phyloP scores from a whole-genome alignment of 2,113 vertebrate genomes.

The Aphelocoma coerulescens region DNA sequence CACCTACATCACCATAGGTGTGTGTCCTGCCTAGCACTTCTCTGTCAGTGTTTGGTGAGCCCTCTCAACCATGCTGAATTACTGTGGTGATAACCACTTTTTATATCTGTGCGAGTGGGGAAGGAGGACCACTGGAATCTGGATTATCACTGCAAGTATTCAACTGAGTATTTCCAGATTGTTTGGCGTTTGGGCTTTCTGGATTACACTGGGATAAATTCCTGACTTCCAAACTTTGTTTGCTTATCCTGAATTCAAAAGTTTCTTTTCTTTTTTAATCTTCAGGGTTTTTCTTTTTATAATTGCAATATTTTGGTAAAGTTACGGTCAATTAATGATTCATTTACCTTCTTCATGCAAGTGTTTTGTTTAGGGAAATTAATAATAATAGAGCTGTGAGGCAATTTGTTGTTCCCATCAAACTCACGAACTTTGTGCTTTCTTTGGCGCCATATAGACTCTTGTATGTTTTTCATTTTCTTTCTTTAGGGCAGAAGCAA shows the following conservation, averaged over 20 bases:
- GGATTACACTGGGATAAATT: background rate
- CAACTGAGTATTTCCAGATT: constrained; percentile 13
- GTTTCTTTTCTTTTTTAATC: background rate
- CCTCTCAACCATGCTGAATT: background rate
- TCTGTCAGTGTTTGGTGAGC: background rate
- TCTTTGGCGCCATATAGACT: background rate
- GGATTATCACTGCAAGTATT: background rate
- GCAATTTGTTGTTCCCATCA: background rate
- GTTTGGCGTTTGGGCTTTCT: background rate
- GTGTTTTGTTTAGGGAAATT: background rate
- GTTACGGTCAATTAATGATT: background rate
- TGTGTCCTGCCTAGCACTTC: background rate
- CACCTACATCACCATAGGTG: background rate
- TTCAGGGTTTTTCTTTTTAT: background rate
- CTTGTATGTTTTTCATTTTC: constrained; percentile 14
- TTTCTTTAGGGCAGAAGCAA: constrained; percentile 3
- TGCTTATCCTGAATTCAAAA: background rate
- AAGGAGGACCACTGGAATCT: background rate
- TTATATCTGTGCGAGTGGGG: background rate
- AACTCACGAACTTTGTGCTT: background rate
- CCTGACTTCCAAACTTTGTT: background rate
- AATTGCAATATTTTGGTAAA: background rate
- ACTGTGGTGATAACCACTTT: background rate
- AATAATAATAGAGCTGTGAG: background rate
- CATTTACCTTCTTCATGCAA: background rate